A percentile compares a stretch with the other conserved stretches of the same genome.
phyloP scores from a whole-genome alignment of 2,797 vertebrate species.

The Diplodus puntazzo region DNA sequence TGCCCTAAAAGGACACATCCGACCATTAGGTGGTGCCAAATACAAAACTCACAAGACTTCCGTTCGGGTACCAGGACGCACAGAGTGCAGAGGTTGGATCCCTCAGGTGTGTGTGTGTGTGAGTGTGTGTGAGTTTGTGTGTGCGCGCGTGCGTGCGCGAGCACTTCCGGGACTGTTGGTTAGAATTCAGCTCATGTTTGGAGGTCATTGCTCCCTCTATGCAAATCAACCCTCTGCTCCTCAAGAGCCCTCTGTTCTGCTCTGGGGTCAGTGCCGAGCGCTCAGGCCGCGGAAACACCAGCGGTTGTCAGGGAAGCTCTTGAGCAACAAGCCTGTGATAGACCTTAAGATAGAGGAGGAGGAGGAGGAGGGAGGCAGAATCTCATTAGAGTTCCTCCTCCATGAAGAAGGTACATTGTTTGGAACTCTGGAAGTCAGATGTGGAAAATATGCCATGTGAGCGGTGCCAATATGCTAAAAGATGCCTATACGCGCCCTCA shows the following conservation, averaged over 20 bases:
- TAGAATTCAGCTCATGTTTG: constrained; percentile 77
- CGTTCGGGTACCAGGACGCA: background rate
- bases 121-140: no score
- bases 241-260: constrained; percentile 86
- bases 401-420: constrained; percentile 85
- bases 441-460: constrained; percentile 79
- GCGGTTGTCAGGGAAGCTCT: constrained; percentile 85
- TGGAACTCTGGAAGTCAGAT: constrained; percentile 57
- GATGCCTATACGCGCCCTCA: constrained; percentile 47
- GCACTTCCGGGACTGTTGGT: constrained; percentile 27
- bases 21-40: constrained; percentile 81
- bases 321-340: constrained; percentile 78
- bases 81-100: background rate
- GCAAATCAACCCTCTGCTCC: constrained; percentile 78
- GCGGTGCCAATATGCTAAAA: constrained; percentile 64
- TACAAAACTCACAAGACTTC: background rate
- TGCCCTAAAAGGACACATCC: background rate
- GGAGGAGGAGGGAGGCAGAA: constrained; percentile 67
- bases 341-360: constrained; percentile 61
- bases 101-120: constrained; percentile 37
- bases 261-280: constrained; percentile 72
- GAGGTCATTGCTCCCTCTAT: constrained; percentile 78
- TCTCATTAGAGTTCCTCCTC: constrained; percentile 78
- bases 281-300: constrained; percentile 78
- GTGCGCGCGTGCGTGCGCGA: background rate